These are phyloP conservation scores for Diceros bicornis DNA, from an alignment of 2,797 vertebrate genomes.

Conservation along the genomic window DNA sequence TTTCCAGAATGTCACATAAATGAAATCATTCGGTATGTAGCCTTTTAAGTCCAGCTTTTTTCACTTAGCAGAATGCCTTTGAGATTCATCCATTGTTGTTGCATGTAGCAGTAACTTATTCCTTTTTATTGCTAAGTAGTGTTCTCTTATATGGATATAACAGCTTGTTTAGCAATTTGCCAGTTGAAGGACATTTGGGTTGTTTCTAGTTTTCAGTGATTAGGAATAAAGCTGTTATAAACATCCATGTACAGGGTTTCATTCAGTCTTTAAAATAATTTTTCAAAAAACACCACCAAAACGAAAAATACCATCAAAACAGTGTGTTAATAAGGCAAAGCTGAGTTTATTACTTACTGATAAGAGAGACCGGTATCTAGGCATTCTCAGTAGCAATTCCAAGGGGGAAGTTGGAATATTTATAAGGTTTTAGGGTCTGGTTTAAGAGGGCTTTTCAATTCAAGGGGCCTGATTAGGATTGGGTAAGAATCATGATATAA, in stretches of 20 bases:
- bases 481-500: background rate
- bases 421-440: background rate
- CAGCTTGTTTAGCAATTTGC: background rate
- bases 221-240: background rate
- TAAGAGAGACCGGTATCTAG: background rate
- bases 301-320: background rate
- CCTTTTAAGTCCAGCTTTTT: background rate
- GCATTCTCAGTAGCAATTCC: background rate
- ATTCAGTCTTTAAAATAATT: conserved; percentile 1
- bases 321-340: background rate
- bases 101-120: background rate
- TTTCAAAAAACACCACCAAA: conserved; percentile 34
- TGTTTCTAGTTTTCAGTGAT: conserved; percentile 6
- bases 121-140: background rate
- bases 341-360: background rate
- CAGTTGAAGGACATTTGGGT: background rate
- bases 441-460: background rate
- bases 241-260: background rate
- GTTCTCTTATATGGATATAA: background rate
- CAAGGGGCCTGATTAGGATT: background rate
- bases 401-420: background rate
- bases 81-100: background rate
- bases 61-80: background rate
- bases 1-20: background rate
- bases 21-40: background rate